A percentile compares a stretch with the other conserved stretches of the same genome.
Evolutionary conservation across 2,888 invertebrate species (phyloP).

Genomic region (Strigamia maritima): DNA sequence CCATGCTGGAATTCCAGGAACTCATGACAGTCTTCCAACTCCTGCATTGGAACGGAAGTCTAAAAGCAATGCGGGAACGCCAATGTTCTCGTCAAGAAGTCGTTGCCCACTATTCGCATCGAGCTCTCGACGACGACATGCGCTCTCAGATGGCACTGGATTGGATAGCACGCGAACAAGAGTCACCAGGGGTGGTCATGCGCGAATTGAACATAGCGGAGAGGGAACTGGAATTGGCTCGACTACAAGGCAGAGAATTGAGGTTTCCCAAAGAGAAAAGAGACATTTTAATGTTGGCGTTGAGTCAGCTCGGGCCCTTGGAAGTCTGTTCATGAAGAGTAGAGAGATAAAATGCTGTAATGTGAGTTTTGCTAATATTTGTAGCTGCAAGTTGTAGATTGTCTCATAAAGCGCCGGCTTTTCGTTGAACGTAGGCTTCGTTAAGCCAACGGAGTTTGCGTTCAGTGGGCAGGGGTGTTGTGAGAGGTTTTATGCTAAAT

Average conservation of each 20-base stretch:
- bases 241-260: slow-evolving; percentile 83
- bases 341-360: too few relatives aligned
- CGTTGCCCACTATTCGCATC: slow-evolving; percentile 87
- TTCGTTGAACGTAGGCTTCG: too few relatives aligned
- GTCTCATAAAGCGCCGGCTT: too few relatives aligned
- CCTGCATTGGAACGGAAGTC: slow-evolving; percentile 93
- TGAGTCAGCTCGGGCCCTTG: slow-evolving; percentile 65
- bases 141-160: slow-evolving; percentile 92
- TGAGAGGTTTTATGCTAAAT: too few relatives aligned
- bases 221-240: slow-evolving; percentile 77
- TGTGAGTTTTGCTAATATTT: too few relatives aligned
- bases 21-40: slow-evolving; percentile 96
- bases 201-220: slow-evolving; percentile 80
- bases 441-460: too few relatives aligned
- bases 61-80: slow-evolving; percentile 90
- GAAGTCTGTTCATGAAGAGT: slow-evolving; percentile 37
- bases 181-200: slow-evolving; percentile 67
- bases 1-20: slow-evolving; percentile 94
- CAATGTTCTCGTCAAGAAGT: slow-evolving; percentile 89
- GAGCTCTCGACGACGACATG: slow-evolving; percentile 91
- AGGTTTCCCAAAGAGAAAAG: slow-evolving; percentile 94
- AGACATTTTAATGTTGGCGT: slow-evolving; percentile 84
- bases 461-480: too few relatives aligned
- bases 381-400: too few relatives aligned
- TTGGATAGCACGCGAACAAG: slow-evolving; percentile 77